These are phyloP conservation scores for Erinaceus europaeus DNA, from an alignment of 2,113 vertebrate genomes.

Conservation along the genomic window DNA sequence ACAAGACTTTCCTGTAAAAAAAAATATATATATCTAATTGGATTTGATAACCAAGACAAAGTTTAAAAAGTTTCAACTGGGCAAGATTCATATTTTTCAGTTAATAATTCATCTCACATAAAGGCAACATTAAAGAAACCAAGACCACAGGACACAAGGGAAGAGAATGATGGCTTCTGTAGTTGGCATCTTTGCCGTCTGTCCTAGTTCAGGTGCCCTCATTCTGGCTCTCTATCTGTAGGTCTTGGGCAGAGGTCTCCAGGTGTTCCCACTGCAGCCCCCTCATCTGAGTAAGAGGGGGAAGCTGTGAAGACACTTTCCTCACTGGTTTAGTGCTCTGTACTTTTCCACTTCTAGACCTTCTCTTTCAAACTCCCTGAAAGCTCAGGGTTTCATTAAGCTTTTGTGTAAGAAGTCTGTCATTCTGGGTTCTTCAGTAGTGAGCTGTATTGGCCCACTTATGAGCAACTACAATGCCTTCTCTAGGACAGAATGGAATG, in stretches of 20 bases:
- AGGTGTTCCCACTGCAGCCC: no score
- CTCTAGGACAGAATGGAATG: not conserved
- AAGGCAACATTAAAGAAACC: conserved; percentile 10
- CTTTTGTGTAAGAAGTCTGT: not conserved
- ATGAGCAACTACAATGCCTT: not conserved
- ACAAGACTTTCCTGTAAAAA: conserved; percentile 1
- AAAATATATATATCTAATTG: not conserved
- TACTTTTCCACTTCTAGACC: not conserved
- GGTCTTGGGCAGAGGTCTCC: not conserved
- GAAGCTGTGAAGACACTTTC: not conserved
- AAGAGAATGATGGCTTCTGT: not conserved
- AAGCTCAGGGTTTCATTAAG: not conserved
- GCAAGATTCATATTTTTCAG: conserved; percentile 8
- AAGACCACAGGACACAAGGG: not conserved
- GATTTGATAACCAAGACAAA: not conserved
- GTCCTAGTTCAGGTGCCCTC: no score
- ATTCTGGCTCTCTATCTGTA: no score
- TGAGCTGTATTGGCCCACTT: not conserved
- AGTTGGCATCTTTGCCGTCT: no score
- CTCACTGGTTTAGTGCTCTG: not conserved
- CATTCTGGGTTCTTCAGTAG: not conserved
- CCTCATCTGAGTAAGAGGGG: no score
- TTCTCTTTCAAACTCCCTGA: not conserved
- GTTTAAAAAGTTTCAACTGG: not conserved
- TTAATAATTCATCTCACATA: conserved; percentile 23